Conservation (phyloP, 2,888 invertebrate species). For the Spisula subtruncata region DNA sequence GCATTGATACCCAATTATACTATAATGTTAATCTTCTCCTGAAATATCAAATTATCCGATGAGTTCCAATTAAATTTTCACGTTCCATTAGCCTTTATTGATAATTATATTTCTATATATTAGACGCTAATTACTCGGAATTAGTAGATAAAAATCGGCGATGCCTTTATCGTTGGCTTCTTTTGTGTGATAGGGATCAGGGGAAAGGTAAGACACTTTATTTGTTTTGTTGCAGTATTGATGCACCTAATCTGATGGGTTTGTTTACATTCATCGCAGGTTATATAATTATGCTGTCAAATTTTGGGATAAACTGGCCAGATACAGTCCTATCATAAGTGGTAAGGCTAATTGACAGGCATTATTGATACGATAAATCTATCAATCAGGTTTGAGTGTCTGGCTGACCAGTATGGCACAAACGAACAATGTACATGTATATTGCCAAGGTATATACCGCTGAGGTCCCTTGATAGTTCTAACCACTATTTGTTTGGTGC, state of each 20-base stretch:
- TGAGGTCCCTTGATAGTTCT: too few species aligned
- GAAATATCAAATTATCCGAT: constrained; percentile 11
- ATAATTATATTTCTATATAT: constrained; percentile 50
- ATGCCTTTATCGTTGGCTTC: constrained; percentile 29
- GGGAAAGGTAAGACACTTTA: neutral
- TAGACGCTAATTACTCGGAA: constrained; percentile 7
- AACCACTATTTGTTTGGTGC: too few species aligned
- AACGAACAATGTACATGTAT: too few species aligned
- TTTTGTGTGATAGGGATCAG: neutral
- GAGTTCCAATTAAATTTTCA: constrained; percentile 47
- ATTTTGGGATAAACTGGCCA: neutral
- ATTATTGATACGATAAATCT: neutral
- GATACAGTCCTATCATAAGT: neutral
- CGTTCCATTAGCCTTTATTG: constrained; percentile 50
- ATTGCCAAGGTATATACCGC: too few species aligned
- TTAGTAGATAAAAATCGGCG: constrained; percentile 36
- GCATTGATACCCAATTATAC: constrained; percentile 36
- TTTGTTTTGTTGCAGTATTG: constrained; percentile 10
- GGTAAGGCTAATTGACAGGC: neutral
- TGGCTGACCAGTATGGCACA: too few species aligned
- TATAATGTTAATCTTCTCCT: constrained; percentile 11
- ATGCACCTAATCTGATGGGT: neutral
- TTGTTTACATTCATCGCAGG: constrained; percentile 20
- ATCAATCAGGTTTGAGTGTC: neutral
- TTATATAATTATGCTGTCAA: constrained; percentile 8